Conservation (phyloP, 2,888 invertebrate genomes). For the Poecilobothrus nobilitatus region DNA sequence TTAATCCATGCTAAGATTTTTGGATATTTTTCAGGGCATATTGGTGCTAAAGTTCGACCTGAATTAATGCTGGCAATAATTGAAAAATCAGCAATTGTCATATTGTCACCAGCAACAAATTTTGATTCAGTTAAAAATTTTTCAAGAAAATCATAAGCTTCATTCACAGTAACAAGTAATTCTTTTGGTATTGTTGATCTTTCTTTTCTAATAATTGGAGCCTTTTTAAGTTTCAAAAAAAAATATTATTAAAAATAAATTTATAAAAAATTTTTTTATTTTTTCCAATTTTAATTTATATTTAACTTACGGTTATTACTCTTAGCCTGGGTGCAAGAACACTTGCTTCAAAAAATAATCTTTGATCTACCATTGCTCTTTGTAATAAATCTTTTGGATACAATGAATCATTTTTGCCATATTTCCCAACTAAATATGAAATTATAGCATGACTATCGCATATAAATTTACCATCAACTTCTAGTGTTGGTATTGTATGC, state of each 20-base stretch:
- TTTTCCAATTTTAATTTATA: constrained; percentile 25
- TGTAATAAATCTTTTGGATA: constrained; percentile 49
- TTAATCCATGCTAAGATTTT: constrained; percentile 32
- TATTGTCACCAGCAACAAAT: constrained; percentile 29
- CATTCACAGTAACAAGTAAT: constrained; percentile 30
- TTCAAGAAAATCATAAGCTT: constrained; percentile 34
- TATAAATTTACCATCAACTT: constrained; percentile 31
- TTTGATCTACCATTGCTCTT: constrained; percentile 44
- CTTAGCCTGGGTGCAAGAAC: constrained; percentile 39
- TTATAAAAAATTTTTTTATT: constrained; percentile 28
- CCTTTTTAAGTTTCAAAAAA: not conserved
- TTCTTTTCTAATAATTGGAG: not conserved
- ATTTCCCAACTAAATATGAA: constrained; percentile 47
- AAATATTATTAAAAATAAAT: constrained; percentile 24
- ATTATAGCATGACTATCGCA: constrained; percentile 46
- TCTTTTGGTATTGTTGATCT: not conserved
- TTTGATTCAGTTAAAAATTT: constrained; percentile 28
- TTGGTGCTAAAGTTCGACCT: constrained; percentile 27
- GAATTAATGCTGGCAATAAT: constrained; percentile 30
- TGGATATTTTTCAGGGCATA: constrained; percentile 27
- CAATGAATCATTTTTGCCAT: constrained; percentile 46
- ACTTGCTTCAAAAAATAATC: constrained; percentile 47
- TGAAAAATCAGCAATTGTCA: constrained; percentile 36
- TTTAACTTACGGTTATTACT: constrained; percentile 34
- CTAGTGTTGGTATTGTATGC: constrained; percentile 38